phyloP scores from a whole-genome alignment of 2,797 vertebrate genomes.

The Microctenopoma lineatum region DNA sequence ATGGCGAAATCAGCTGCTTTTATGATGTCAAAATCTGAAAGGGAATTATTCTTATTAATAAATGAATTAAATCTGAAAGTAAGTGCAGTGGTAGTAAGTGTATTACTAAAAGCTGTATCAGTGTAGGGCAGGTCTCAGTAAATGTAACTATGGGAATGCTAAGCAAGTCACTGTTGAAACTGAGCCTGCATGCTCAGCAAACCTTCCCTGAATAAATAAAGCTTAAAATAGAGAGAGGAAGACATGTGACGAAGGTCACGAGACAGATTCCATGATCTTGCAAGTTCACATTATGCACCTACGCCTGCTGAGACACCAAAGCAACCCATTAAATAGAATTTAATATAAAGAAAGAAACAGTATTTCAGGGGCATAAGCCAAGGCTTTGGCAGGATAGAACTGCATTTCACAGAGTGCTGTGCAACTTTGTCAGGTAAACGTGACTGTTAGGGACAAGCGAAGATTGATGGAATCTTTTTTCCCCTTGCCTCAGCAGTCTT shows the following conservation, averaged over 20 bases:
- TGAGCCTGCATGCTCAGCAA: conserved; percentile 68
- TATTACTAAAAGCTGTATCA: conserved; percentile 22
- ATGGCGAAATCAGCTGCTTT: too few species aligned
- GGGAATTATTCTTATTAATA: too few species aligned
- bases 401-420: conserved; percentile 77
- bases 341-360: conserved; percentile 77
- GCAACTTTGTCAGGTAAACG: conserved; percentile 81
- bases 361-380: conserved; percentile 76
- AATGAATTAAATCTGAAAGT: too few species aligned
- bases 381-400: conserved; percentile 72
- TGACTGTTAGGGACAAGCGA: conserved; percentile 77
- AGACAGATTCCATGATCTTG: conserved; percentile 72
- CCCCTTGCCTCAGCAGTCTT: conserved; percentile 83
- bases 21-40: too few species aligned
- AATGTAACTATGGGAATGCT: conserved; percentile 59
- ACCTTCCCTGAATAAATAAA: conserved; percentile 65
- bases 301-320: conserved; percentile 54
- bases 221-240: conserved; percentile 64
- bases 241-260: conserved; percentile 73
- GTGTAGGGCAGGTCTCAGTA: conserved; percentile 27
- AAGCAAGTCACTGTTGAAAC: conserved; percentile 54
- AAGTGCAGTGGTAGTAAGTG: neutral
- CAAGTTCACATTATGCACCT: conserved; percentile 59
- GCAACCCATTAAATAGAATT: conserved; percentile 73
- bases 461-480: conserved; percentile 81